These are phyloP conservation scores for Liparis tanakae DNA, from an alignment of 2,797 vertebrate species.

Conservation along the genomic window DNA sequence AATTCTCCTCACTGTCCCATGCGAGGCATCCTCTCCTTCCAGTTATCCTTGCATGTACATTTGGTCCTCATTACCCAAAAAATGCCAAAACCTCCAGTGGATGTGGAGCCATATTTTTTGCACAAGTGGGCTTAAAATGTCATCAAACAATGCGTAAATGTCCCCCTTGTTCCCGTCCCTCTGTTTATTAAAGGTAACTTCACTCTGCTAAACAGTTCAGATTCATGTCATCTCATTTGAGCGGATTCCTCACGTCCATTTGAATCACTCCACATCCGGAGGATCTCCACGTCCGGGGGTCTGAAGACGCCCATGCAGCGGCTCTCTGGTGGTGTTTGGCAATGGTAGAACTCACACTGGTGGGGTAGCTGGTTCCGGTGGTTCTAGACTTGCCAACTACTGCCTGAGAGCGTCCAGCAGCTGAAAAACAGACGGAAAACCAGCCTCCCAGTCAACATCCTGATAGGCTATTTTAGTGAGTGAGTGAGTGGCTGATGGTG, in stretches of 20 bases:
- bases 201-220: not conserved
- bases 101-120: not conserved
- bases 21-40: conserved; percentile 48
- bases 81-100: conserved; percentile 12
- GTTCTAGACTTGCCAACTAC: conserved; percentile 99
- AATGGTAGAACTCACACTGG: conserved; percentile 99
- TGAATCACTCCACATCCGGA: not conserved
- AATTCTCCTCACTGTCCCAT: conserved; percentile 19
- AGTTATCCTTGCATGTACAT: conserved; percentile 46
- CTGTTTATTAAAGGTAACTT: conserved; percentile 15
- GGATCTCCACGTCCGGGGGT: conserved; percentile 17
- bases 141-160: not conserved
- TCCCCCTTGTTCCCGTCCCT: conserved; percentile 1
- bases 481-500: conserved; percentile 87
- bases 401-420: conserved; percentile 79
- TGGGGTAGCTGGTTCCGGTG: conserved; percentile 98
- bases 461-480: conserved; percentile 27
- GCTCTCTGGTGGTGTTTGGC: conserved; percentile 94
- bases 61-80: conserved; percentile 51
- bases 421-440: conserved; percentile 1
- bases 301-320: conserved; percentile 40
- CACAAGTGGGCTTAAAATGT: not conserved
- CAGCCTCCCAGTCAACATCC: not conserved
- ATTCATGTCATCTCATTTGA: not conserved
- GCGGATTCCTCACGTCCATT: not conserved